A percentile compares a stretch with the other conserved stretches of the same genome.
Conservation (phyloP, 2,113 vertebrate species). For the Triplophysa tibetana region DNA sequence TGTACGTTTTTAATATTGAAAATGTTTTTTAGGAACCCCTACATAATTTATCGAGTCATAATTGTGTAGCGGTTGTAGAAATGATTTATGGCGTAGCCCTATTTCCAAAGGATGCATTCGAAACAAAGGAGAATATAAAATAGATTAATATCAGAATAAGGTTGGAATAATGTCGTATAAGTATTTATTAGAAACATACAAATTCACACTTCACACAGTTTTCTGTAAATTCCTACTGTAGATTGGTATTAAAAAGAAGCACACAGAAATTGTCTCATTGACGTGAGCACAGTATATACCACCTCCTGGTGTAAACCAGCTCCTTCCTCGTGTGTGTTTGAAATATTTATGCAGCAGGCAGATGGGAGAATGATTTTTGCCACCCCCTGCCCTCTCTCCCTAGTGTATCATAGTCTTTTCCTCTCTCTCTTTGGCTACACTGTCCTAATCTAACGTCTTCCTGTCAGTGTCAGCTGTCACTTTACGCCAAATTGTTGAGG, state of each 20-base stretch:
- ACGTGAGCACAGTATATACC: slow-evolving; percentile 20
- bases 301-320: slow-evolving; percentile 28
- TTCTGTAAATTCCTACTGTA: background rate
- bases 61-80: background rate
- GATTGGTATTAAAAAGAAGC: slow-evolving; percentile 1
- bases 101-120: background rate
- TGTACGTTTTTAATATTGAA: slow-evolving; percentile 49
- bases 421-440: slow-evolving; percentile 37
- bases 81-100: background rate
- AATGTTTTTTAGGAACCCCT: slow-evolving; percentile 11
- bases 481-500: slow-evolving; percentile 20
- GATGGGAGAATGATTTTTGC: slow-evolving; percentile 38
- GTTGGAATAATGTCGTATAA: too few species aligned
- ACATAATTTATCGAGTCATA: slow-evolving; percentile 9
- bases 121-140: background rate
- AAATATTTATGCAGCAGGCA: slow-evolving; percentile 65
- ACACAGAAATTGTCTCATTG: background rate
- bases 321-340: slow-evolving; percentile 31
- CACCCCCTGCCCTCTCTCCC: slow-evolving; percentile 9
- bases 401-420: slow-evolving; percentile 41
- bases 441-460: slow-evolving; percentile 55
- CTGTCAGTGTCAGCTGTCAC: slow-evolving; percentile 38
- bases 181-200: background rate
- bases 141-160: too few species aligned
- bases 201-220: background rate